Base-by-base conservation (phyloP, 1,140 invertebrate genomes). In the Polyergus mexicanus region DNA sequence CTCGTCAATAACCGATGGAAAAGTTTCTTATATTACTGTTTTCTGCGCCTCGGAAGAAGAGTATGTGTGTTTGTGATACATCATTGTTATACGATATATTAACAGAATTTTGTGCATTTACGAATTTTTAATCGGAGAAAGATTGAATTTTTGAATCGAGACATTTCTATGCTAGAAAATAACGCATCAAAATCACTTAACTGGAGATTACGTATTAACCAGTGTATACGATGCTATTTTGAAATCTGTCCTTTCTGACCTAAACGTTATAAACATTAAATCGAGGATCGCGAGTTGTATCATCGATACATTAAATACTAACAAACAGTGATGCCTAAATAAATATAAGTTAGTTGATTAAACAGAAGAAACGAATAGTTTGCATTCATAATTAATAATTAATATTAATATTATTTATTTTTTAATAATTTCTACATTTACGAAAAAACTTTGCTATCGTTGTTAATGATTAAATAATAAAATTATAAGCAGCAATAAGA, bases 161-260 rank as follows among this genome's bases (percentile, higher is more conserved):
- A 77, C 10, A 68, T 11, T 58, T 41, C 35, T 22, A 11, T 56
- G n/a, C 0, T 28, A 65, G n/a, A n/a, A 3, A 35, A 41, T 58
- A 69, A 69, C 11, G 65, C 10, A 58, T 58, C 22, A 22, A 80
- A 5, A 38, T 69, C 35, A 51, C 47, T 51, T 5, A 68, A 41
- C 22, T 80, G 77, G 35, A 80, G 5, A 80, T 58, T 80, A 7
- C 58, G 13, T 69, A 69, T 69, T 69, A 47, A 80, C 6, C 22
- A 32, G 35, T 80, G 13, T 68, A 5, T 28, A 7, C 2, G 76
- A 80, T 80, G 35, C 35, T 80, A 80, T 68, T 80, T 68, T 13
- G 51, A 69, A 69, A 3, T 66, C 22, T 80, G 77, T 5, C 65
- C 77, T 80, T 41, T 80, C 10, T 32, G 77, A 80, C 35, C 63